phyloP scores from a whole-genome alignment of 2,888 invertebrate genomes.

The Trichacis sp. region DNA sequence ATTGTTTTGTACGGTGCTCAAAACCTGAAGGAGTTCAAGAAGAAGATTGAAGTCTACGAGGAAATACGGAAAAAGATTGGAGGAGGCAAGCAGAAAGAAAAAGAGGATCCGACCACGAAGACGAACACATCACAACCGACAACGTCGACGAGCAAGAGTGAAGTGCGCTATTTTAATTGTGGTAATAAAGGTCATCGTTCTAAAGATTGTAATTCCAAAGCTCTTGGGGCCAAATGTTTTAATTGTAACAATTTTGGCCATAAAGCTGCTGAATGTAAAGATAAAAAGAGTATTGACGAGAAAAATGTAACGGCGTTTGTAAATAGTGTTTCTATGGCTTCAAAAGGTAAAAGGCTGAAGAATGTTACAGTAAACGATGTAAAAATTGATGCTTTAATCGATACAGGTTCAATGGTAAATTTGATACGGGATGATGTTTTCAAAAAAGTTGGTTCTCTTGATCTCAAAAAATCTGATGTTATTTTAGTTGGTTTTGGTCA shows the following conservation, averaged over 20 bases:
- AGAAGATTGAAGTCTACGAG: slow-evolving; percentile 9
- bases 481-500: slow-evolving; percentile 13
- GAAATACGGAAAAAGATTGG: neutral
- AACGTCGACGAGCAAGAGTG: neutral
- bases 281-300: no score
- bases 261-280: slow-evolving; percentile 3
- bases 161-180: slow-evolving; percentile 14
- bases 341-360: neutral
- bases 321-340: neutral
- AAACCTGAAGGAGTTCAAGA: slow-evolving; percentile 21
- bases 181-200: slow-evolving; percentile 7
- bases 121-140: neutral
- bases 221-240: slow-evolving; percentile 14
- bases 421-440: slow-evolving; percentile 12
- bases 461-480: slow-evolving; percentile 10
- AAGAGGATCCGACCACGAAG: no score
- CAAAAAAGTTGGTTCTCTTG: slow-evolving; percentile 7
- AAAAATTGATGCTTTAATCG: slow-evolving; percentile 10
- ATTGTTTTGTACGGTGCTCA: slow-evolving; percentile 22
- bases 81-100: no score
- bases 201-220: slow-evolving; percentile 8
- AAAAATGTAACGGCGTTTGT: neutral
- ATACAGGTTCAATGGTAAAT: slow-evolving; percentile 18
- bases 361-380: neutral
- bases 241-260: slow-evolving; percentile 20